Base-by-base conservation (phyloP, 2,797 vertebrate genomes). In the Pitangus sulphuratus region DNA sequence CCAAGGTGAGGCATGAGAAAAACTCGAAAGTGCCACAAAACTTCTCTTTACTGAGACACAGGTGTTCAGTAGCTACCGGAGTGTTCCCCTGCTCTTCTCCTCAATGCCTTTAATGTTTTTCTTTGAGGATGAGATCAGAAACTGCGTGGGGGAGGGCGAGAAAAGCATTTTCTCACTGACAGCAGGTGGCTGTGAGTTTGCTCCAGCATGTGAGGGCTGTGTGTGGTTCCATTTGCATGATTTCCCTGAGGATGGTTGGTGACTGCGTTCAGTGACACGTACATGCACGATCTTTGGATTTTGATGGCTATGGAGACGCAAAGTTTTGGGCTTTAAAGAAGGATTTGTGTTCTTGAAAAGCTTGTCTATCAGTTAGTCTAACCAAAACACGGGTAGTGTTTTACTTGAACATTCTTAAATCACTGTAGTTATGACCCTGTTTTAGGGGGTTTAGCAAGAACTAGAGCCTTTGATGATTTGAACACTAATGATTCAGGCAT, bases 221-320 rank as follows among this genome's bases (percentile, higher is more conserved):
- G 12, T 44, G 54, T 45, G 33, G 35, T 44, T 76, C 68, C 78
- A 57, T 10, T 30, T 4, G 1, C 18, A 1, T 12, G 21, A 37
- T 13, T 45, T 71, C 37, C 8, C 3, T 3, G 19, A 57, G 70
- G 21, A 45, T 6, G 24, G 24, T 11, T 12, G 9, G 54, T 7
- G 45, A 62, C 0, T 50, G 79, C 2, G 0, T 13, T 64, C 50
- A n/a, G 50, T 17, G 57, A 42, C 47, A 77, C 0, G 0, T 33
- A 48, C 1, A 0, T 4, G 33, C 62, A 16, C 0, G 1, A 40
- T 56, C 15, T 18, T 15, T 56, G 44, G 42, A 39, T 65, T 70
- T 42, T 47, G 44, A 74, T 60, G 33, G 61, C 51, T 72, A 44
- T 1, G 11, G 71, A 44, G 51, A 40, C 44, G 51, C 25, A 40